These are phyloP conservation scores for Brenthis hecate DNA, from an alignment of 2,888 invertebrate genomes.

Conservation along the genomic window DNA sequence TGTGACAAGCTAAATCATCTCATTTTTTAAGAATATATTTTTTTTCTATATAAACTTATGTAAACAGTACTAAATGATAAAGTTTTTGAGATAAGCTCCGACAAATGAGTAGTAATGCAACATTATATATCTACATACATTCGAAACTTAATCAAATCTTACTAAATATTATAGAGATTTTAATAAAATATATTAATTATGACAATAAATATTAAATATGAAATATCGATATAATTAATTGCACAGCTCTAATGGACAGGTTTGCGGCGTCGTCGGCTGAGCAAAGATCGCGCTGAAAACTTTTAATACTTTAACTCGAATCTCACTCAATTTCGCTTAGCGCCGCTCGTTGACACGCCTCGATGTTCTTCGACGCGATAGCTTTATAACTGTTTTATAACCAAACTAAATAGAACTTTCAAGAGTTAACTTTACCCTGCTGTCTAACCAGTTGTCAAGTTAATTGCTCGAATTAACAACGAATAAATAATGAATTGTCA, in stretches of 20 bases:
- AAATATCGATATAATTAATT: slow-evolving; percentile 35
- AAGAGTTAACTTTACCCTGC: slow-evolving; percentile 20
- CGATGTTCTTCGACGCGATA: slow-evolving; percentile 55
- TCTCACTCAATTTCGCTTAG: slow-evolving; percentile 80
- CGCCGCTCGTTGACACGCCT: slow-evolving; percentile 73
- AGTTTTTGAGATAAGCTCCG: no score
- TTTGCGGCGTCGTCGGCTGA: slow-evolving; percentile 53
- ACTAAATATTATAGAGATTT: no score
- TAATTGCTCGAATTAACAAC: background rate
- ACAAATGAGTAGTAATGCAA: no score
- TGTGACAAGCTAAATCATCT: no score
- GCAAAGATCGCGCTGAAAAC: slow-evolving; percentile 79
- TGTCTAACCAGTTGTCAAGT: background rate
- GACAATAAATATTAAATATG: background rate
- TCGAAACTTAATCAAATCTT: no score
- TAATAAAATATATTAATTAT: background rate
- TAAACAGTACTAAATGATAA: no score
- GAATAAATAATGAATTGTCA: no score
- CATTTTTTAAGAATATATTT: no score
- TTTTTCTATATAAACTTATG: no score
- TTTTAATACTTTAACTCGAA: slow-evolving; percentile 82
- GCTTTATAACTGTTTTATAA: slow-evolving; percentile 64
- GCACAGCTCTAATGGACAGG: slow-evolving; percentile 37
- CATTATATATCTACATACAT: no score
- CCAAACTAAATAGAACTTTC: slow-evolving; percentile 33